Percentiles rank a stretch among this genome's conserved stretches.
phyloP scores from a whole-genome alignment of 53 echinoderm and acorn worm species.

The Holothuria leucospilota region DNA sequence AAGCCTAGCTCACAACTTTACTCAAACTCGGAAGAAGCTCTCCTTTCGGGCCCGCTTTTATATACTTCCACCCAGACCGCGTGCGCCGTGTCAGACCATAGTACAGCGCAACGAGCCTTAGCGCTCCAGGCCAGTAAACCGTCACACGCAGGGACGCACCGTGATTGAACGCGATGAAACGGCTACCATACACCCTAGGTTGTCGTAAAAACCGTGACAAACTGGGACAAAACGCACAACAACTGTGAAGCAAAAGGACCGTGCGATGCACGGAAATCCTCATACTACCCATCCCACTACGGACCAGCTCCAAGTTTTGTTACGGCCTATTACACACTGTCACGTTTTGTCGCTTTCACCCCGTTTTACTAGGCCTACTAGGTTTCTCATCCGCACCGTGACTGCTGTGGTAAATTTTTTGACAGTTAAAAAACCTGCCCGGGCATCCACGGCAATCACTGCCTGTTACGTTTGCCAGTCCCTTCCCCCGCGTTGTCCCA shows the following conservation, averaged over 20 bases:
- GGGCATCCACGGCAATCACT: no score
- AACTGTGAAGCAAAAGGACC: background rate
- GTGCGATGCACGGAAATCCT: background rate
- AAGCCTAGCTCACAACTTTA: no score
- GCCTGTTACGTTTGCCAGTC: no score
- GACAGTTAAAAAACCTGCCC: background rate
- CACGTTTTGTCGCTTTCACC: background rate
- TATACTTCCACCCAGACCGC: background rate
- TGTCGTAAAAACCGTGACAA: background rate
- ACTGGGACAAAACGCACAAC: background rate
- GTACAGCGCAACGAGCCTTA: background rate
- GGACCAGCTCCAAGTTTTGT: background rate
- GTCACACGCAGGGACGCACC: background rate
- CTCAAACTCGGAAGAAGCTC: no score
- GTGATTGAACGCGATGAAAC: background rate
- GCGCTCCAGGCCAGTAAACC: background rate
- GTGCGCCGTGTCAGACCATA: background rate
- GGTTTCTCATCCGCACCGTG: background rate
- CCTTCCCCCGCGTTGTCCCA: no score
- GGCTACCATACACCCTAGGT: background rate
- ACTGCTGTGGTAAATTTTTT: background rate
- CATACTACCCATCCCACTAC: background rate
- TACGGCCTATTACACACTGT: background rate
- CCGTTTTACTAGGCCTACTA: background rate
- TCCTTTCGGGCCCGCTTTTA: background rate